Conservation (phyloP, 2,113 vertebrate species). For the Oncorhynchus keta region DNA sequence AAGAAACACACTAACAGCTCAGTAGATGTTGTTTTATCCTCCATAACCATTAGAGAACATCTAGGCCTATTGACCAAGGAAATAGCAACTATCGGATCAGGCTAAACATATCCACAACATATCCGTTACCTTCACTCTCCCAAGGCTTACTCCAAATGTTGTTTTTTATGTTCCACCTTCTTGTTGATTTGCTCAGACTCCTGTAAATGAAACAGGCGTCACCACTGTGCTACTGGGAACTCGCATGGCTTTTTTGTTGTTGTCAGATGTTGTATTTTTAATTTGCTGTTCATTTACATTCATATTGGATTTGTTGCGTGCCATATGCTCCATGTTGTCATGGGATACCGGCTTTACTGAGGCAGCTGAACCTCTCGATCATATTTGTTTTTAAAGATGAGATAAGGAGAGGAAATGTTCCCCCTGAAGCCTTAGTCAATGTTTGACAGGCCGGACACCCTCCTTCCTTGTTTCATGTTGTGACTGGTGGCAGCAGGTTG, state of each 20-base stretch:
- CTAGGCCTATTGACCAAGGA: neutral
- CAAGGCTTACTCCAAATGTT: neutral
- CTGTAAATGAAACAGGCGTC: slow-evolving; percentile 40
- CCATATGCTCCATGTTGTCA: slow-evolving; percentile 69
- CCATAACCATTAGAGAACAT: neutral
- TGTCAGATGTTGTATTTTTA: slow-evolving; percentile 38
- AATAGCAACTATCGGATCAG: neutral
- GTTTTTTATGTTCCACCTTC: slow-evolving; percentile 12
- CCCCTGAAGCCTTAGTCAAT: slow-evolving; percentile 25
- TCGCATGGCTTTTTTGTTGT: neutral
- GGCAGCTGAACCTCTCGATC: slow-evolving; percentile 56
- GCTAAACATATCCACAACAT: neutral
- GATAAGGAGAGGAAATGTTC: slow-evolving; percentile 45
- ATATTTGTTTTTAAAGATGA: slow-evolving; percentile 60
- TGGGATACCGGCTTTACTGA: slow-evolving; percentile 58
- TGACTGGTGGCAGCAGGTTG: neutral
- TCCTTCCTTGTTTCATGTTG: slow-evolving; percentile 21
- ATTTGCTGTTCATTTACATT: slow-evolving; percentile 70
- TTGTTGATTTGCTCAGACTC: slow-evolving; percentile 35
- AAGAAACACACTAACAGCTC: slow-evolving; percentile 6
- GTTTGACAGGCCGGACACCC: slow-evolving; percentile 26
- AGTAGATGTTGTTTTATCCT: slow-evolving; percentile 20
- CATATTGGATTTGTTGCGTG: slow-evolving; percentile 64
- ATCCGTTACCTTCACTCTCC: neutral
- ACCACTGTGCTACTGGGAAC: slow-evolving; percentile 30